phyloP scores from a whole-genome alignment of 1,140 invertebrate species.

The Cydia pomonella region DNA sequence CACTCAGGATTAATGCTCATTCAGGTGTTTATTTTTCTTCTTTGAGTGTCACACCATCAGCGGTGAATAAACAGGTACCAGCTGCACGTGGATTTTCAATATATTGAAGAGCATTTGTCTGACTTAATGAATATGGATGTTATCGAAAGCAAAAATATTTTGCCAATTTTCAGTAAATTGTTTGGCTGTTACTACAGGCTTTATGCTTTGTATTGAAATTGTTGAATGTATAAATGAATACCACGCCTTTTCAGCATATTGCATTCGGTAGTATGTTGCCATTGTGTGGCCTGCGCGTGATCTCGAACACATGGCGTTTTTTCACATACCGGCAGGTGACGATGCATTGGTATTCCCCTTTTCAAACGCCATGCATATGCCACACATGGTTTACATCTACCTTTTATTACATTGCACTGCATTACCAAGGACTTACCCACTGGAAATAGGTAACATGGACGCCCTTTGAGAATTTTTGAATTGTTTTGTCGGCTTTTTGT shows the following conservation, averaged over 20 bases:
- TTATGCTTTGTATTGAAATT: neutral
- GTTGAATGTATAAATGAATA: neutral
- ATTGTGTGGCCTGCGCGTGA: neutral
- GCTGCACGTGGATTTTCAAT: too few relatives aligned
- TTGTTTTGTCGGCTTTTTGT: too few relatives aligned
- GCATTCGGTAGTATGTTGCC: neutral
- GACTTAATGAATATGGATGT: neutral
- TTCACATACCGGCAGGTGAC: conserved; percentile 19
- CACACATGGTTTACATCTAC: conserved; percentile 1
- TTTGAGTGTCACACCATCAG: too few relatives aligned
- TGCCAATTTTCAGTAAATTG: neutral
- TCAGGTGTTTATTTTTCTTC: too few relatives aligned
- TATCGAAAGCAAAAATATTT: neutral
- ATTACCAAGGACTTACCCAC: neutral
- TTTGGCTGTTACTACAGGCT: neutral
- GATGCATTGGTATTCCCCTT: conserved; percentile 26
- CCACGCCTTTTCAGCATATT: conserved; percentile 19
- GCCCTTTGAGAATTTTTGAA: neutral
- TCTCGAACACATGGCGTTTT: conserved; percentile 23
- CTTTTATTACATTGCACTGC: neutral
- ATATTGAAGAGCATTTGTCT: too few relatives aligned
- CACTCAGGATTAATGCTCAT: too few relatives aligned
- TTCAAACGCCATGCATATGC: conserved; percentile 12
- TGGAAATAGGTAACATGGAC: neutral
- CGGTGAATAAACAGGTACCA: too few relatives aligned